phyloP scores from a whole-genome alignment of 2,113 vertebrate species.

The Cavia porcellus region DNA sequence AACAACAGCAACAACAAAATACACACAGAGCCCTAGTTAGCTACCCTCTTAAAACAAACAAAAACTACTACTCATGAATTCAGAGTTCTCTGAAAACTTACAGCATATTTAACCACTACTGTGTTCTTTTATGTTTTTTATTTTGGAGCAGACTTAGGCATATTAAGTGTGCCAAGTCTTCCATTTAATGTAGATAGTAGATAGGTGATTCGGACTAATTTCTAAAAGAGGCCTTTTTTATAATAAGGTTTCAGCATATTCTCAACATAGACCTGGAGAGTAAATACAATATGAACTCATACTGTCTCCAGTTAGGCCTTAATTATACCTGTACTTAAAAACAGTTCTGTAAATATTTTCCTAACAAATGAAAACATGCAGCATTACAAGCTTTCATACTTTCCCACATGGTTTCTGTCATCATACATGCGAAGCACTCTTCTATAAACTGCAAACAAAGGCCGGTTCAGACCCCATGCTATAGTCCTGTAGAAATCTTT shows the following conservation, averaged over 20 bases:
- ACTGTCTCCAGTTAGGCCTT: constrained; percentile 28
- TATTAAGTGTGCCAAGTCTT: constrained; percentile 20
- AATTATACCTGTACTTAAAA: constrained; percentile 1
- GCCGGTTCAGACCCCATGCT: constrained; percentile 96
- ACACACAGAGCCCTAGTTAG: neutral
- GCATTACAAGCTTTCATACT: constrained; percentile 92
- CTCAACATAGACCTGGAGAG: neutral
- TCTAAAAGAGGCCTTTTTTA: neutral
- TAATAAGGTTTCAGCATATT: constrained; percentile 43
- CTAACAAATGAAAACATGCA: constrained; percentile 82
- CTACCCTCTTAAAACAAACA: constrained; percentile 14
- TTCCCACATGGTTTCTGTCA: constrained; percentile 99
- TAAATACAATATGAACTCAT: constrained; percentile 43
- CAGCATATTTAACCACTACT: constrained; percentile 47
- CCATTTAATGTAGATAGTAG: constrained; percentile 6
- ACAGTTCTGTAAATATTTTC: constrained; percentile 53
- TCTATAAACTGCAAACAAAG: constrained; percentile 98
- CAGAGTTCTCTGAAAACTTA: constrained; percentile 9
- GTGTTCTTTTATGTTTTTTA: constrained; percentile 20
- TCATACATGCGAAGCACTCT: constrained; percentile 99
- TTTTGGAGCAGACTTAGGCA: constrained; percentile 48
- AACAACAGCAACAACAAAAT: neutral
- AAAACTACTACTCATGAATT: constrained; percentile 43
- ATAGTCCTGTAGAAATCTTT: constrained; percentile 99
- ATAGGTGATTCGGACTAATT: constrained; percentile 3